Base-by-base conservation (phyloP, 2,888 invertebrate species). In the Ariolimax columbianus region DNA sequence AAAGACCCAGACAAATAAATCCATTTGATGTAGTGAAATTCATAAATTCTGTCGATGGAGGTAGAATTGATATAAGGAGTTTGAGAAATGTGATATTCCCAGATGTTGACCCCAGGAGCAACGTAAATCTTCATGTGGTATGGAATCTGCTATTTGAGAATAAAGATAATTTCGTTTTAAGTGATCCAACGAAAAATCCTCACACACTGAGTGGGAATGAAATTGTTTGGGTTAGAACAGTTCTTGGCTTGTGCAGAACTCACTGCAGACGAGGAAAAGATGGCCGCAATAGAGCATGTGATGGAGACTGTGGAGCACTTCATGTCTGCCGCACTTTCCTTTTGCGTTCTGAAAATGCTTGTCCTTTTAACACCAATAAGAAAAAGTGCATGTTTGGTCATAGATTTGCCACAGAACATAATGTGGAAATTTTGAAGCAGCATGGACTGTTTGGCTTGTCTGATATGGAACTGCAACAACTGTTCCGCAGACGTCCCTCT, bases 311-410 rank as follows among this genome's bases (percentile, higher is more conserved):
- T 77, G 82, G 75, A 30, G 63, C 59, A 14, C 63, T 82, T n/a
- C 82, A 82, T 82, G 36, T 82, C 17, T 82, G 82, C 55, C 82
- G 82, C 3, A 82, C 59, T 11, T 82, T 82, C 43, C 75, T 82
- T 11, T 55, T 82, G 17, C 26, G n/a, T 9, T 72, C 72, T 23
- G 23, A 36, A 40, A 33, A 75, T 23, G 59, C 36, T 0, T 82
- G 82, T 26, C 82, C 75, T 26, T 82, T 82, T 43, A 72, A 51
- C 36, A 19, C 7, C n/a, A 73, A 83, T 23, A 88, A 86, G 6
- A 86, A 85, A 19, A 77, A 70, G 3, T 90, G 90, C 81, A 81
- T 79, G 55, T 90, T 87, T 88, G 90, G 90, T 4, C 90, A 90
- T 86, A 89, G 89, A 77, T 85, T 90, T 19, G 88, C 88, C 38